Evolutionary conservation across 2,888 invertebrate species (phyloP), one percentile per base, ranked within the genome.

Genomic region (Leptodirus hochenwartii): DNA sequence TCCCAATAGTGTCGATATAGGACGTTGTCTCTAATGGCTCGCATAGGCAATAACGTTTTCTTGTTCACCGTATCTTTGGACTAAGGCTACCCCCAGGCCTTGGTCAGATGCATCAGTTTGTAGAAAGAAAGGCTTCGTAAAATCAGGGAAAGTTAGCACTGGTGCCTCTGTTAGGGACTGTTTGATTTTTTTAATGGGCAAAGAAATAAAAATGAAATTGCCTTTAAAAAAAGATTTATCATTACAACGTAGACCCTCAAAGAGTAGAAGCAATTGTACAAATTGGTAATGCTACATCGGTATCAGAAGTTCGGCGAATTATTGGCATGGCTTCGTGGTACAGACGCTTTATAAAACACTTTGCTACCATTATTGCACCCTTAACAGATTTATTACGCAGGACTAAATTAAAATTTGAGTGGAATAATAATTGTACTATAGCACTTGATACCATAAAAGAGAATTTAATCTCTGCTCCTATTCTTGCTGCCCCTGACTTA

Each of bases 111-210:
- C 33, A 16, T 26, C 36, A 8, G 31, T 34, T 22, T 34, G 34
- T 11, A 36, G 17, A 14, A 22, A 32, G 23, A 37, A 37, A 3
- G 32, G 30, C 6, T 35, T 27, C 1, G 17, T 10, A 15, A 41
- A 42, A 33, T 43, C 35, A 2, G 39, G 38, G 10, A 36, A 34
- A 4, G 31, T 22, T 2, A 43, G 26, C 1, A 37, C 31, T 1
- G 39, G 41, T 3, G 39, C 33, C 3, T 31, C 25, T 2, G 36
- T 31, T 23, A 39, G 28, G 8, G 30, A 22, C 1, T 10, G 5
- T 22, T 34, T 37, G 4, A 41, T 9, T 4, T 25, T 13, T 15
- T 25, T 8, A 25, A 25, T n/a, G n/a, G n/a, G n/a, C n/a, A n/a
- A n/a, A n/a, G n/a, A n/a, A n/a, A n/a, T n/a, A n/a, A n/a, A n/a